Base-by-base conservation (phyloP, 2,797 vertebrate species). In the Cuniculus paca region DNA sequence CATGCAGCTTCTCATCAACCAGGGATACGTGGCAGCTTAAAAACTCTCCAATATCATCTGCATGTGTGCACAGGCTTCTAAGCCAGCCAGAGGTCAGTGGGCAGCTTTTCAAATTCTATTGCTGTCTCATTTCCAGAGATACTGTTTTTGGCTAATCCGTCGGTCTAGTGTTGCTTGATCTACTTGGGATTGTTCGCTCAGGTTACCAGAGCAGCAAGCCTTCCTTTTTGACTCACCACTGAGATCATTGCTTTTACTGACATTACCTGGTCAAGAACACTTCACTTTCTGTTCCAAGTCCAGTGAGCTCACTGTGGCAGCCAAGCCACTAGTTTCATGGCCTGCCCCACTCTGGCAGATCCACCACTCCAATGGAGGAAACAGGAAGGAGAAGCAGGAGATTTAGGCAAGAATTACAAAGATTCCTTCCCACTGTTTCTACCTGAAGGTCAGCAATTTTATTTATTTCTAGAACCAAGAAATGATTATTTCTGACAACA, bases 401-500 rank as follows among this genome's bases (percentile, higher is more conserved):
- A 31, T 48, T 54, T 34, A 80, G 77, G 28, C 26, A 54, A 82
- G 61, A 81, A 48, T 16, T 58, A 65, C 2, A 82, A 39, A 87
- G 72, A 77, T 13, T 84, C 48, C 90, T 13, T 84, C 48, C 90
- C 86, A 45, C 9, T 80, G 31, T 52, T 45, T 65, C 68, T 24
- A 24, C 20, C 52, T 26, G 12, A 54, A 63, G 58, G 28, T 75
- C 22, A 80, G n/a, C 56, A 42, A 52, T 54, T 81, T 94, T 24
- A 56, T 92, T 88, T 93, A 81, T 54, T 88, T 88, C 78, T 48
- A 52, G 72, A 77, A 45, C 9, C 28, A 87, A 63, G 0, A 90
- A 90, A 77, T 22, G 13, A 68, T 6, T 81, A 52, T 48, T 88
- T 92, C 6, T 65, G 34, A 91, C 45, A 82, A 70, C 22, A 90